Evolutionary conservation across 2,888 invertebrate species (phyloP).

Genomic region (Pyrrhia umbra): DNA sequence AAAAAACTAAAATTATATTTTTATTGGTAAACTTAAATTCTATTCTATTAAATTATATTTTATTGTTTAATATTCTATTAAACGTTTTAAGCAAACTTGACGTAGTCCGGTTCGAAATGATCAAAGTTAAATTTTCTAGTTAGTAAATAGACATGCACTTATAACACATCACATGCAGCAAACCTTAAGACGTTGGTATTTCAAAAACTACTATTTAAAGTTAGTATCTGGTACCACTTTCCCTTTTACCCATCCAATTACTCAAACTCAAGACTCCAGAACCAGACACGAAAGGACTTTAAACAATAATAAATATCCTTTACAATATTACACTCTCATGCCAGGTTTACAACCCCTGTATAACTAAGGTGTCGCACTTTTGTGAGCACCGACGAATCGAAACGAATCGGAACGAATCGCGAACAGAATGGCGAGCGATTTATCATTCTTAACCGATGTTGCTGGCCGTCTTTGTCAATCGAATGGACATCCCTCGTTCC

Average conservation of each 20-base stretch:
- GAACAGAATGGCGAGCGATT: conserved; percentile 83
- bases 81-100: too few species aligned
- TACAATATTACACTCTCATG: neutral
- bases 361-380: conserved; percentile 80
- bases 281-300: neutral
- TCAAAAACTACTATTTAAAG: too few species aligned
- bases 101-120: too few species aligned
- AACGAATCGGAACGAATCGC: conserved; percentile 89
- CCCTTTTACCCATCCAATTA: neutral
- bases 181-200: too few species aligned
- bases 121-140: too few species aligned
- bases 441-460: conserved; percentile 88
- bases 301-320: neutral
- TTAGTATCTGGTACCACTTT: too few species aligned
- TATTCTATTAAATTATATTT: too few species aligned
- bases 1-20: too few species aligned
- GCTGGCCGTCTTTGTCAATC: conserved; percentile 79
- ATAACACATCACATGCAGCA: too few species aligned
- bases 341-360: conserved; percentile 62
- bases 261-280: neutral
- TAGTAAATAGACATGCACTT: neutral
- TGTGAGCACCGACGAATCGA: conserved; percentile 80
- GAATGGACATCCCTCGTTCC: conserved; percentile 84
- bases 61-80: too few species aligned
- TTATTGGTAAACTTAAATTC: too few species aligned